Evolutionary conservation across 2,797 vertebrate genomes (phyloP).

Genomic region (Lacerta bilineata): DNA sequence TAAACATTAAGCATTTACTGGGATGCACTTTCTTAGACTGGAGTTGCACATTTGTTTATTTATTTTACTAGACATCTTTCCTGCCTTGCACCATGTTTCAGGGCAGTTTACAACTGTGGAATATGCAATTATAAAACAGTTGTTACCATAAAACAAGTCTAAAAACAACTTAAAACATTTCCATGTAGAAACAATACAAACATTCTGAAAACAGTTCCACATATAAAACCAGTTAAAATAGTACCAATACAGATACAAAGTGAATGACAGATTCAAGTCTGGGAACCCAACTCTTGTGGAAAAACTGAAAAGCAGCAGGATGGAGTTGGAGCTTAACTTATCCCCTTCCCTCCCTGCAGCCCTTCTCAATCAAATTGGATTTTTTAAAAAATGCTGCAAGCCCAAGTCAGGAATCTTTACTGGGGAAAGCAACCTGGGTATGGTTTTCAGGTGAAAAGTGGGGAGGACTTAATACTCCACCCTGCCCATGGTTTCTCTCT

Average conservation of each 20-base stretch:
- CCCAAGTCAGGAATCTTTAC: not conserved
- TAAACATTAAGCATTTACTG: not conserved
- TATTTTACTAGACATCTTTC: too few species aligned
- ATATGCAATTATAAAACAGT: too few species aligned
- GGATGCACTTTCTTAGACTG: not conserved
- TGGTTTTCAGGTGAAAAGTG: not conserved
- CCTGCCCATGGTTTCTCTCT: not conserved
- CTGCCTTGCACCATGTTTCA: too few species aligned
- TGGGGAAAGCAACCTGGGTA: not conserved
- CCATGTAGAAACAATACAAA: too few species aligned
- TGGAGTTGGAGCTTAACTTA: not conserved
- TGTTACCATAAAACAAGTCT: too few species aligned
- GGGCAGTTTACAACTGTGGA: too few species aligned
- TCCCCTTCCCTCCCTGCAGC: not conserved
- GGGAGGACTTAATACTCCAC: not conserved
- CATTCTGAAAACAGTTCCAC: too few species aligned
- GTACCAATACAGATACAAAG: too few species aligned
- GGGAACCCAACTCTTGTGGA: not conserved
- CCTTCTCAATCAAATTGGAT: too few species aligned
- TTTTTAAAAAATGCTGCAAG: not conserved
- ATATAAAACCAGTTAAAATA: too few species aligned
- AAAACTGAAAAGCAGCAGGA: not conserved
- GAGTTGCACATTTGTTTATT: not conserved
- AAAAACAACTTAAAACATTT: too few species aligned
- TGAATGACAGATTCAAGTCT: not conserved